Evolutionary conservation across 92 coral and sea anemone genomes (phyloP), one percentile per base, ranked within the genome.

Genomic region (Paragorgia papillata): DNA sequence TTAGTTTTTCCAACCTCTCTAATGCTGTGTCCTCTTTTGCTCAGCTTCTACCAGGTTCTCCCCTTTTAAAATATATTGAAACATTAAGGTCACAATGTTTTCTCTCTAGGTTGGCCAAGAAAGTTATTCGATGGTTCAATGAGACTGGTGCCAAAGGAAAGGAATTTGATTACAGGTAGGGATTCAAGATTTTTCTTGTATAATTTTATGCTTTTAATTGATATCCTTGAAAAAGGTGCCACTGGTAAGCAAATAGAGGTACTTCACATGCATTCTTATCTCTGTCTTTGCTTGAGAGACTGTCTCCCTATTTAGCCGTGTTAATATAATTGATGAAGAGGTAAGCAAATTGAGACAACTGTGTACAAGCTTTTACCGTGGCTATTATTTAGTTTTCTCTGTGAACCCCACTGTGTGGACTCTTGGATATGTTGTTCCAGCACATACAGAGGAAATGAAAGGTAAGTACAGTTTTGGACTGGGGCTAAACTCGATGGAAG

Each of bases 171-270:
- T 75, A 75, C 33, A 20, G 71, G 82, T 19, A 61, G 70, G 22
- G 82, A 76, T n/a, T n/a, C n/a, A n/a, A n/a, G n/a, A n/a, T 50
- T 76, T 73, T 62, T 76, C 44, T 46, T 76, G 18, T 61, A 76
- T 39, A 22, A 76, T 50, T 76, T 76, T 55, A 76, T 76, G 82
- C 37, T 76, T 21, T 30, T 75, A 20, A 75, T 58, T 75, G 30
- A 34, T 28, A 15, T 25, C 29, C 62, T 57, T 17, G 5, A 19
- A 22, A 21, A 17, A 1, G 22, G 10, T 22, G n/a, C n/a, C n/a
- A 10, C 2, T 14, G 25, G 2, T 39, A 28, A 7, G 22, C 28
- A 25, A n/a, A n/a, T n/a, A n/a, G 9, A 3, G 19, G 8, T 27
- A 48, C 63, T 73, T 21, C 79, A 73, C 51, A 63, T 73, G 24